Evolutionary conservation across 2,113 vertebrate genomes (phyloP).

Genomic region (Promerops cafer): DNA sequence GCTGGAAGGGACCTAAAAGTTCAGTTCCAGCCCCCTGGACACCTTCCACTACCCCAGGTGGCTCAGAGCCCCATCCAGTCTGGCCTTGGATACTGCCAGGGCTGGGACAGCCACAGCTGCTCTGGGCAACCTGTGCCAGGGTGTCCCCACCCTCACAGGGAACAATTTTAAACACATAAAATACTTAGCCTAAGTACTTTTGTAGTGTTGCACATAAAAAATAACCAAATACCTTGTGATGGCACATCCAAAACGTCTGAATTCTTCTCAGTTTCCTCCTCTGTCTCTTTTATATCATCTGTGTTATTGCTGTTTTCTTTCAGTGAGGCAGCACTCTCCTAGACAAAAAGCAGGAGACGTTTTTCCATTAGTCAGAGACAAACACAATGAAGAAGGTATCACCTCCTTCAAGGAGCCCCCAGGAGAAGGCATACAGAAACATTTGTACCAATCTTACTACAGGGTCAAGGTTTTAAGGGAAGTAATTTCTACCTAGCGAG

Average conservation of each 20-base stretch:
- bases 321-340: conserved; percentile 30
- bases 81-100: neutral
- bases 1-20: neutral
- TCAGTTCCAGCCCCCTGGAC: neutral
- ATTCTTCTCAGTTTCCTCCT: conserved; percentile 1
- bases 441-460: neutral
- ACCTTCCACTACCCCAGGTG: neutral
- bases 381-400: neutral
- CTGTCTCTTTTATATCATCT: neutral
- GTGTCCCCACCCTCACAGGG: neutral
- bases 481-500: neutral
- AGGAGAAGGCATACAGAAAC: neutral
- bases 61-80: neutral
- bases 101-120: neutral
- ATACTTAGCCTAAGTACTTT: neutral
- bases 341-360: neutral
- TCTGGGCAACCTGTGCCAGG: neutral
- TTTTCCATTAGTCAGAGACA: neutral
- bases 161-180: neutral
- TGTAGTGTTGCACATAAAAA: neutral
- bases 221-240: conserved; percentile 49
- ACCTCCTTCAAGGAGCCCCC: neutral
- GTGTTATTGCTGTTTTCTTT: neutral
- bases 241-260: neutral
- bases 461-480: neutral